A percentile compares a stretch with the other conserved stretches of the same genome.
Conservation (phyloP, 2,797 vertebrate genomes). For the Poeciliopsis presidionis region DNA sequence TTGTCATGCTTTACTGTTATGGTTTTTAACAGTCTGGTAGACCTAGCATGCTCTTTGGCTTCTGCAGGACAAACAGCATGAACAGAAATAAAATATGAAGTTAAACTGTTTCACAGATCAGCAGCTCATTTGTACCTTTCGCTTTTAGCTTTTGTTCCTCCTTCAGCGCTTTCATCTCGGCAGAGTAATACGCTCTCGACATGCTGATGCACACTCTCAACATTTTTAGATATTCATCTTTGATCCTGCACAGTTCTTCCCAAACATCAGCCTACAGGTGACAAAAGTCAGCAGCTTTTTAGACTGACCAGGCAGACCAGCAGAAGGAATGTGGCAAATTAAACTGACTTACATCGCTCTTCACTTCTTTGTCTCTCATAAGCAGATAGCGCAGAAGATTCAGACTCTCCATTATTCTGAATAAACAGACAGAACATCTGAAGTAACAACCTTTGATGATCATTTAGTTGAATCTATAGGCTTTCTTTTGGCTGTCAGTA, state of each 20-base stretch:
- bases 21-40: constrained; percentile 46
- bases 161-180: constrained; percentile 86
- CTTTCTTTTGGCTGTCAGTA: neutral
- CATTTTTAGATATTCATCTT: constrained; percentile 85
- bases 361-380: constrained; percentile 84
- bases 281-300: neutral
- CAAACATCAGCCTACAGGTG: constrained; percentile 77
- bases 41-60: constrained; percentile 60
- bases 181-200: constrained; percentile 88
- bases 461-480: neutral
- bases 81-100: neutral
- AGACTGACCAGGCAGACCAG: neutral
- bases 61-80: constrained; percentile 39
- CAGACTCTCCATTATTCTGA: constrained; percentile 91
- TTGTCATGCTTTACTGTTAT: constrained; percentile 56
- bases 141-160: constrained; percentile 80
- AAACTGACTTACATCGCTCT: constrained; percentile 81
- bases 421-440: constrained; percentile 8
- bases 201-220: constrained; percentile 88
- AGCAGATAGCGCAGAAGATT: constrained; percentile 91
- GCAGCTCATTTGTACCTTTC: constrained; percentile 62
- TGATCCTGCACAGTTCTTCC: constrained; percentile 82
- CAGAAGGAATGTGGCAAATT: neutral
- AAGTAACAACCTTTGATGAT: neutral
- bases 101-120: neutral